A percentile compares a stretch with the other conserved stretches of the same genome.
These are phyloP conservation scores for Cephus sareptanus DNA, from an alignment of 2,888 invertebrate species.

Conservation along the genomic window DNA sequence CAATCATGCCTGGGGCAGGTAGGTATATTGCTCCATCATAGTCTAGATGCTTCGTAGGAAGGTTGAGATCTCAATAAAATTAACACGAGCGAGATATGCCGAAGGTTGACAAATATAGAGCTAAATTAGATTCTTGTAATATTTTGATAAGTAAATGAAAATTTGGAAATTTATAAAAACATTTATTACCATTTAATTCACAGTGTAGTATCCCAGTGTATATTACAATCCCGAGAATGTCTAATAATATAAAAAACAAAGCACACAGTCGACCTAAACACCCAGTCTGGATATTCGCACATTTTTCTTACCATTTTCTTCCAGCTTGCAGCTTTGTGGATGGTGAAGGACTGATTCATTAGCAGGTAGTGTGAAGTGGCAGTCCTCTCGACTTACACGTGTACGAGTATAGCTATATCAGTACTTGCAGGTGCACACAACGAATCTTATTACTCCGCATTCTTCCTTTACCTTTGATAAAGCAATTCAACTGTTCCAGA, in stretches of 20 bases:
- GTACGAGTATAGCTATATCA: neutral
- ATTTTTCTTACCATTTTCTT: neutral
- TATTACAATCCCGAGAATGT: neutral
- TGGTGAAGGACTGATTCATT: conserved; percentile 21
- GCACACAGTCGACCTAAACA: neutral
- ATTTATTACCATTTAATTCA: neutral
- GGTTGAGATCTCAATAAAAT: neutral
- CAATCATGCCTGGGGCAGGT: conserved; percentile 19
- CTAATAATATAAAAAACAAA: neutral
- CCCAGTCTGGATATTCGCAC: neutral
- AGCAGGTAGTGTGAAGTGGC: conserved; percentile 17
- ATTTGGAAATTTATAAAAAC: neutral
- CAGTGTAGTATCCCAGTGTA: neutral
- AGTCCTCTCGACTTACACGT: conserved; percentile 2
- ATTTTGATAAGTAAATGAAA: neutral
- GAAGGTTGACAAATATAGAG: neutral
- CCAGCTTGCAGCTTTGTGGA: conserved; percentile 8
- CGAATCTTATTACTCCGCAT: neutral
- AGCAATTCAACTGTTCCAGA: neutral
- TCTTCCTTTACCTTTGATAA: neutral
- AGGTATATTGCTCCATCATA: neutral
- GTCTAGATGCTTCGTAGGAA: neutral
- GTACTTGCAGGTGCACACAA: neutral
- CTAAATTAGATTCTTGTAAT: neutral
- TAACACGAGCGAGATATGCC: neutral